Evolutionary conservation across 2,888 invertebrate genomes (phyloP).

Genomic region (Melieria omissa): DNA sequence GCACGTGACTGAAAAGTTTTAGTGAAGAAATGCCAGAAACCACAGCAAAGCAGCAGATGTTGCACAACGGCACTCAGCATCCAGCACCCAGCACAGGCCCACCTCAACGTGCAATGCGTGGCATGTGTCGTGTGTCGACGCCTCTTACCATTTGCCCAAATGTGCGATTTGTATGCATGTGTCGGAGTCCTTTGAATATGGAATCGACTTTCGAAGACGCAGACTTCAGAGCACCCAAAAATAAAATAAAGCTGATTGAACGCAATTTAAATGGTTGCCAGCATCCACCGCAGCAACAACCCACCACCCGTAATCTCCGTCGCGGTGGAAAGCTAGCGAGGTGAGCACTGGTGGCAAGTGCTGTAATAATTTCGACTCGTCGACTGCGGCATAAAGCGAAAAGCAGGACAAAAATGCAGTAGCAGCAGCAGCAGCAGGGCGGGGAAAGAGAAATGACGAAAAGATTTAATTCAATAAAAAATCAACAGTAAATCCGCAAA

Average conservation of each 20-base stretch:
- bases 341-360: too few species aligned
- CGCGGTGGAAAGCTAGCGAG: too few species aligned
- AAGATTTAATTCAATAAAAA: slow-evolving; percentile 27
- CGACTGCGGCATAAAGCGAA: slow-evolving; percentile 16
- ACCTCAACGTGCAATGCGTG: too few species aligned
- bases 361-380: slow-evolving; percentile 3
- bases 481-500: slow-evolving; percentile 7
- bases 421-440: neutral
- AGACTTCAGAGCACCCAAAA: too few species aligned
- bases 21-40: slow-evolving; percentile 56
- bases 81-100: too few species aligned
- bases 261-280: too few species aligned
- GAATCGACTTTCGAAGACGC: slow-evolving; percentile 7
- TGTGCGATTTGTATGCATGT: slow-evolving; percentile 27
- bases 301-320: too few species aligned
- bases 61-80: neutral
- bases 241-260: too few species aligned
- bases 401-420: slow-evolving; percentile 8
- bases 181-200: slow-evolving; percentile 32
- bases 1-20: slow-evolving; percentile 51
- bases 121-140: too few species aligned
- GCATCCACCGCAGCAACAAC: too few species aligned
- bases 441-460: slow-evolving; percentile 10
- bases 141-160: neutral
- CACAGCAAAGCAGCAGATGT: slow-evolving; percentile 56